A percentile compares a stretch with the other conserved stretches of the same genome.
Conservation (phyloP, 2,888 invertebrate species). For the Zonitis immaculata region DNA sequence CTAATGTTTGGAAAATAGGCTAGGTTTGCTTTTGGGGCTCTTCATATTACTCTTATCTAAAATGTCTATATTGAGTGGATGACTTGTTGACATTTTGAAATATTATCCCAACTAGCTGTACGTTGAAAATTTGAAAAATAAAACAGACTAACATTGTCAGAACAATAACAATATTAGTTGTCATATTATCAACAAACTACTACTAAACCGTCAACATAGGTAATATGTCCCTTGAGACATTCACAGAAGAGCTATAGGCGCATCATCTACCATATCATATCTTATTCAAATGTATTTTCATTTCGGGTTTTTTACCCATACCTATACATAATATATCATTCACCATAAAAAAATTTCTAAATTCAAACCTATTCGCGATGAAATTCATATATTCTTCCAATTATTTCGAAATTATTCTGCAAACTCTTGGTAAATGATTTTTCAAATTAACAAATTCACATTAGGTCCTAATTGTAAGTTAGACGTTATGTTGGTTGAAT, state of each 20-base stretch:
- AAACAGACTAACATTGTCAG: not conserved
- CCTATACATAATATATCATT: too few relatives aligned
- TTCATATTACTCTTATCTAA: too few relatives aligned
- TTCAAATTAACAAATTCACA: not conserved
- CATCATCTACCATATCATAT: not conserved
- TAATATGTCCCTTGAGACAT: not conserved
- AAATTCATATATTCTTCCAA: too few relatives aligned
- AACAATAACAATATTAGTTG: conserved; percentile 3
- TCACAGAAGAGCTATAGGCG: not conserved
- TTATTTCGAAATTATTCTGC: not conserved
- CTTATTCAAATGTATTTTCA: not conserved
- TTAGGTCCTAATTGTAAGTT: not conserved
- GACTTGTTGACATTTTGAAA: not conserved
- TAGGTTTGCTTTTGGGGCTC: too few relatives aligned
- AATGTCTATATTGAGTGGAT: too few relatives aligned
- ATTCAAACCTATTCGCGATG: too few relatives aligned
- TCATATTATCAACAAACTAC: not conserved
- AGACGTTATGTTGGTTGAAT: conserved; percentile 3
- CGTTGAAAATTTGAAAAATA: not conserved
- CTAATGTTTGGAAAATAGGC: too few relatives aligned
- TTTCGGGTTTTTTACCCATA: not conserved
- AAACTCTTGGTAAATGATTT: not conserved
- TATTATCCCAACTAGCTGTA: not conserved
- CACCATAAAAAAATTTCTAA: too few relatives aligned
- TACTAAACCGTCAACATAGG: conserved; percentile 4